A percentile compares a stretch with the other conserved stretches of the same genome.
These are phyloP conservation scores for Rapana venosa DNA, from an alignment of 2,888 invertebrate genomes.

Conservation along the genomic window DNA sequence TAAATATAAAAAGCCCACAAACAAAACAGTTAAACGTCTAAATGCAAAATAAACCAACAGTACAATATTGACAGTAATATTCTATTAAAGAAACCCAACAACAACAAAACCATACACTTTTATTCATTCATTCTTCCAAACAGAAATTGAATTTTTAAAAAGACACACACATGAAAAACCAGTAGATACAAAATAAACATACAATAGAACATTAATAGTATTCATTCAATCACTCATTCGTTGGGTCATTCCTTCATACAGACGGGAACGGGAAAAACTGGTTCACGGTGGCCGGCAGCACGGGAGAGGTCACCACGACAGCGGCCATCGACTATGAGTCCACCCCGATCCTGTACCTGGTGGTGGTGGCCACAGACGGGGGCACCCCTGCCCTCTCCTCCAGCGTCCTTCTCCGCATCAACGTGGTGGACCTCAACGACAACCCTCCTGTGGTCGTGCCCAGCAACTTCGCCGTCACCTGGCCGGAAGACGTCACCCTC, in stretches of 20 bases:
- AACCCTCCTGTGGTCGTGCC: conserved; percentile 64
- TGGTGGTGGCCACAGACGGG: conserved; percentile 56
- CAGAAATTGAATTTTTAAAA: too few relatives aligned
- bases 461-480: conserved; percentile 51
- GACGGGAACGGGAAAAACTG: conserved; percentile 58
- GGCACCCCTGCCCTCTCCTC: conserved; percentile 59
- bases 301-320: conserved; percentile 59
- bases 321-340: conserved; percentile 65
- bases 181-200: too few relatives aligned
- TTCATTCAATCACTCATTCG: too few relatives aligned
- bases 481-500: conserved; percentile 57
- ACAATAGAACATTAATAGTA: too few relatives aligned
- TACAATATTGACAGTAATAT: too few relatives aligned
- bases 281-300: conserved; percentile 59
- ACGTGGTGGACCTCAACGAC: conserved; percentile 68
- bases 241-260: neutral
- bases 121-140: too few relatives aligned
- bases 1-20: too few relatives aligned
- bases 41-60: too few relatives aligned
- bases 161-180: too few relatives aligned
- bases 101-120: too few relatives aligned
- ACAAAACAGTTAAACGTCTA: too few relatives aligned
- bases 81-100: too few relatives aligned
- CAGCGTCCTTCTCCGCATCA: conserved; percentile 57
- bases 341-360: conserved; percentile 42